Evolutionary conservation across 2,888 invertebrate species (phyloP).

Genomic region (Amphiduros pacificus): DNA sequence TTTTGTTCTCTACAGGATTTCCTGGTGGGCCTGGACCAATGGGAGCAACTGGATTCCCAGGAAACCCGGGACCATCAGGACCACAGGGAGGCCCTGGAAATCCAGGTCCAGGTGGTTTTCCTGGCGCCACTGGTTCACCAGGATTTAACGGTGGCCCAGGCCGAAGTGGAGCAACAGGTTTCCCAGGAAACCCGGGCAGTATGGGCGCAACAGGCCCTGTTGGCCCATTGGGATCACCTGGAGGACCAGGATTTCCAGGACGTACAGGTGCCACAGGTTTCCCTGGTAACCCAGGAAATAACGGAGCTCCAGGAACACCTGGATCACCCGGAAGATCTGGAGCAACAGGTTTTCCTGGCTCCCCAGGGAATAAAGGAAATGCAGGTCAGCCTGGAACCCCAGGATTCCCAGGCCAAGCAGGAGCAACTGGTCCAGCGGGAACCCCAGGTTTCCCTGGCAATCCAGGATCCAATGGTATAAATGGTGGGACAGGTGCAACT

Average conservation of each 20-base stretch:
- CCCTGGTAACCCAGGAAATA: background rate
- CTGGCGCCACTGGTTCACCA: background rate
- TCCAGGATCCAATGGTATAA: conserved; percentile 10
- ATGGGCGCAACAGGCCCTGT: conserved; percentile 1
- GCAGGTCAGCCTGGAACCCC: conserved; percentile 1
- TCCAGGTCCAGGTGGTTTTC: conserved; percentile 1
- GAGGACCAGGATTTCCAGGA: conserved; percentile 14
- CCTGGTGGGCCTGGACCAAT: too few species aligned
- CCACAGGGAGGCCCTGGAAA: conserved; percentile 5
- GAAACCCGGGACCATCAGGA: conserved; percentile 2
- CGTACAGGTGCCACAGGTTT: conserved; percentile 7
- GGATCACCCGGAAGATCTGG: conserved; percentile 8
- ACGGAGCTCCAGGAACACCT: conserved; percentile 5
- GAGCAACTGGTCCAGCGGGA: conserved; percentile 7
- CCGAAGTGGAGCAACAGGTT: too few species aligned
- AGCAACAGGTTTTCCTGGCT: background rate
- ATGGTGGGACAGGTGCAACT: conserved; percentile 5
- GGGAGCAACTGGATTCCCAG: background rate
- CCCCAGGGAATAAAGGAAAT: background rate
- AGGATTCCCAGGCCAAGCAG: conserved; percentile 7
- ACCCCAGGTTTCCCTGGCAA: conserved; percentile 18
- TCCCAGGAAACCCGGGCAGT: background rate
- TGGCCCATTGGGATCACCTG: conserved; percentile 9
- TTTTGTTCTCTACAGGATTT: background rate
- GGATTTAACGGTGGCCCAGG: conserved; percentile 13